Base-by-base conservation (phyloP, 2,888 invertebrate genomes). In the Tachina lurida region DNA sequence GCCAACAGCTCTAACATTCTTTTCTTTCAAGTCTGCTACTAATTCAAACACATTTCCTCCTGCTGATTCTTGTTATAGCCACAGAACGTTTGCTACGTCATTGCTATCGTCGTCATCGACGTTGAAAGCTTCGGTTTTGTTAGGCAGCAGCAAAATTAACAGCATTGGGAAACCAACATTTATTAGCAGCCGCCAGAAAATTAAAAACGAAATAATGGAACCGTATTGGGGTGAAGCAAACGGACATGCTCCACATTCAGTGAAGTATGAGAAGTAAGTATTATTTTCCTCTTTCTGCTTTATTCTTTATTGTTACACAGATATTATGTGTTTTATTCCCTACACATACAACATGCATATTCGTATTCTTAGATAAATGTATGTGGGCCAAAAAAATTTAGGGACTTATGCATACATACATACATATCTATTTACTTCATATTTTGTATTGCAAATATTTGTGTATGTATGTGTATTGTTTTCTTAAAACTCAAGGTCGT, bases 181-280 rank as follows among this genome's bases (percentile, higher is more conserved):
- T 65, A 78, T 68, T 78, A 75, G 54, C 74, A 79, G 73, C 65
- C 71, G 76, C 52, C 86, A 76, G 65, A 87, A 87, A 82, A 86
- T 87, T 74, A 84, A 87, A 87, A 86, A 67, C 86, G 82, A 87
- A 84, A 82, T 83, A 79, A 92, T 93, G 93, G 93, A 93, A 87
- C 92, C 92, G 86, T 93, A 92, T 88, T 89, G 93, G 93, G 90
- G 88, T 88, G 93, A 93, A 88, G 88, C 92, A 81, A 93, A 93
- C 87, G 93, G 93, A 88, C 93, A 93, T 90, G 91, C 92, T 89
- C 90, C 92, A 88, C 93, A 93, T 91, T 91, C 93, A 89, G 93
- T 93, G 88, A 93, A 93, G 91, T 93, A 93, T 89, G 93, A 93
- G 90, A 93, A 93, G 93, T 93, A 91, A 90, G 91, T 31, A 7